Evolutionary conservation across 2,797 vertebrate genomes (phyloP).

Genomic region (Heteromormyrus szaboi): DNA sequence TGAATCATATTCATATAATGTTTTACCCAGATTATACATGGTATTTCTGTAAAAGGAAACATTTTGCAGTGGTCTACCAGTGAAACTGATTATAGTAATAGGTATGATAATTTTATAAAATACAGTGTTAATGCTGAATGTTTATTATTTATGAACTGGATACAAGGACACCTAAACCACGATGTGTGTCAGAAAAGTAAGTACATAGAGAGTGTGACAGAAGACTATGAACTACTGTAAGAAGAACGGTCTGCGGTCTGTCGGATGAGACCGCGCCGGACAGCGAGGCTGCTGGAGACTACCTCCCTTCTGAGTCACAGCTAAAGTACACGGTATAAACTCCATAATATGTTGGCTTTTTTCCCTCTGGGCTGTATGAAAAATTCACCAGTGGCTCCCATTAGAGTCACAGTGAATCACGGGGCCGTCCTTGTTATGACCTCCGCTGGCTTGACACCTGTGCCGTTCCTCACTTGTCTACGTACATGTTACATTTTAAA

Average conservation of each 20-base stretch:
- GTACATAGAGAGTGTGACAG: background rate
- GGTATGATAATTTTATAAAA: background rate
- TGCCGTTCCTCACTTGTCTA: constrained; percentile 46
- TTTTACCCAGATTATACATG: background rate
- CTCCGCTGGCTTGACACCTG: constrained; percentile 33
- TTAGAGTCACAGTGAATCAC: constrained; percentile 82
- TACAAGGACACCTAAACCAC: background rate
- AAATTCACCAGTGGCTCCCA: constrained; percentile 84
- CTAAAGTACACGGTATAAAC: constrained; percentile 58
- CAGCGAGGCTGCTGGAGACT: background rate
- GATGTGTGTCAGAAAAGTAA: background rate
- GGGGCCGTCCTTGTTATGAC: constrained; percentile 38
- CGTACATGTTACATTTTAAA: constrained; percentile 48
- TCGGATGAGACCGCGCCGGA: background rate
- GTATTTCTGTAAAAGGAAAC: background rate
- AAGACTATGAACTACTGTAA: background rate
- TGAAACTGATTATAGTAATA: background rate
- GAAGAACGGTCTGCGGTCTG: background rate
- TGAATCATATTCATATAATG: background rate
- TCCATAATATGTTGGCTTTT: constrained; percentile 59
- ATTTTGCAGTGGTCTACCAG: background rate
- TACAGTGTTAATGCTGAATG: background rate
- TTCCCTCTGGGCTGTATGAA: constrained; percentile 81
- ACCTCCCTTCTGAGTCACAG: constrained; percentile 26
- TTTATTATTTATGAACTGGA: background rate